phyloP scores from a whole-genome alignment of 2,797 vertebrate species.

The Lutjanus argentimaculatus region DNA sequence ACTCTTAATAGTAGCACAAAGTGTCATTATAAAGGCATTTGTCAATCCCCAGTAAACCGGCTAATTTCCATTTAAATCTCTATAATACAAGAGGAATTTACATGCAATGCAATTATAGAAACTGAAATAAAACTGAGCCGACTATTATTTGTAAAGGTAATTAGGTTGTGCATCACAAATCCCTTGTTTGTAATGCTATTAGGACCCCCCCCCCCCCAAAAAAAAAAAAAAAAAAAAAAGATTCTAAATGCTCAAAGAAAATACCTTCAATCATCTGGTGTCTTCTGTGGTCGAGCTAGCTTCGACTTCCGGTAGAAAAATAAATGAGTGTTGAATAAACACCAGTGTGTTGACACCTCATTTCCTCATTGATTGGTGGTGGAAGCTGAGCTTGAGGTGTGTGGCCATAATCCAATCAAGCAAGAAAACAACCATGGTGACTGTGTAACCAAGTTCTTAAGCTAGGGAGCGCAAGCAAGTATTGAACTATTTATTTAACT shows the following conservation, averaged over 20 bases:
- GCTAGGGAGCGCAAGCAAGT: slow-evolving; percentile 43
- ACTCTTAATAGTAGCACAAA: slow-evolving; percentile 23
- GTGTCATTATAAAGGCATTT: slow-evolving; percentile 41
- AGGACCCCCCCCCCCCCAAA: too few species aligned
- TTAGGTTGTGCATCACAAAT: slow-evolving; percentile 3
- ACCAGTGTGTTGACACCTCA: slow-evolving; percentile 88
- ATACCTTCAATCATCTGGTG: slow-evolving; percentile 72
- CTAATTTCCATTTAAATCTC: slow-evolving; percentile 35
- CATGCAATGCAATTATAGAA: slow-evolving; percentile 36
- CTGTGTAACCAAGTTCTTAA: slow-evolving; percentile 75
- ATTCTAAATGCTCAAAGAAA: slow-evolving; percentile 60
- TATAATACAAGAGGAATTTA: slow-evolving; percentile 12
- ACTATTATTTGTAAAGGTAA: slow-evolving; percentile 28
- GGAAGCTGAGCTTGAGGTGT: slow-evolving; percentile 83
- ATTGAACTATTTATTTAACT: slow-evolving; percentile 26
- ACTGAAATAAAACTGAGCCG: slow-evolving; percentile 1
- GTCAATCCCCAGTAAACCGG: slow-evolving; percentile 47
- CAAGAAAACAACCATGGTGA: slow-evolving; percentile 79
- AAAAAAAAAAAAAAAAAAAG: slow-evolving; percentile 28
- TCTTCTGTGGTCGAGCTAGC: slow-evolving; percentile 62
- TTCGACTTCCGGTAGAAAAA: slow-evolving; percentile 84
- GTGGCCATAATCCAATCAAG: slow-evolving; percentile 89
- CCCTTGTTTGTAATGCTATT: slow-evolving; percentile 8
- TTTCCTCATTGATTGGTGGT: slow-evolving; percentile 88
- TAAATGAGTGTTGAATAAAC: slow-evolving; percentile 87